These are phyloP conservation scores for Engraulis encrasicolus DNA, from an alignment of 2,113 vertebrate species.

Conservation along the genomic window DNA sequence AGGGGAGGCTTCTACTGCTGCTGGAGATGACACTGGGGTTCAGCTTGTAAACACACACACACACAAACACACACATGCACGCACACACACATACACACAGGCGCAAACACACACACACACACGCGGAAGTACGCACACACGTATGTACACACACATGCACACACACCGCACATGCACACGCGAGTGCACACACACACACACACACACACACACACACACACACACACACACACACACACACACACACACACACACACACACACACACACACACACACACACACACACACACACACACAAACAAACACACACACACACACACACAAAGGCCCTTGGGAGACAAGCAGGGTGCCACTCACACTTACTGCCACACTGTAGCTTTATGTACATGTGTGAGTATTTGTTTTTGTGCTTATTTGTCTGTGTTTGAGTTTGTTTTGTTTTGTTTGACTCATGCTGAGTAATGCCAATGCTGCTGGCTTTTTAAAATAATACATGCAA, in stretches of 20 bases:
- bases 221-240: too few species aligned
- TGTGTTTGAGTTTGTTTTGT: neutral
- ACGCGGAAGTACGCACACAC: too few species aligned
- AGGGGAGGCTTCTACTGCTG: conserved; percentile 49
- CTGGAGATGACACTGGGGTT: conserved; percentile 66
- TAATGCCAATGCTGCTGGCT: neutral
- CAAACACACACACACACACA: conserved; percentile 25
- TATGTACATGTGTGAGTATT: neutral
- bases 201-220: too few species aligned
- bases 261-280: conserved; percentile 48
- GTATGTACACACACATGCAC: too few species aligned
- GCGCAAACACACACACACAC: too few species aligned
- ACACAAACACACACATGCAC: too few species aligned
- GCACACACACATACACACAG: too few species aligned
- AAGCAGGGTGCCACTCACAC: conserved; percentile 6
- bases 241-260: too few species aligned
- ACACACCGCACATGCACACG: too few species aligned
- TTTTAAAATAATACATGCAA: neutral
- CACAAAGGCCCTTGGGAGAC: neutral
- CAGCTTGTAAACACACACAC: conserved; percentile 76
- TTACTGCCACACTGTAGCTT: neutral
- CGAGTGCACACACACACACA: too few species aligned
- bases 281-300: conserved; percentile 25
- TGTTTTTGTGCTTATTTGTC: neutral
- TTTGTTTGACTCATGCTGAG: neutral